Base-by-base conservation (phyloP, 2,797 vertebrate species). In the Danio albolineatus region DNA sequence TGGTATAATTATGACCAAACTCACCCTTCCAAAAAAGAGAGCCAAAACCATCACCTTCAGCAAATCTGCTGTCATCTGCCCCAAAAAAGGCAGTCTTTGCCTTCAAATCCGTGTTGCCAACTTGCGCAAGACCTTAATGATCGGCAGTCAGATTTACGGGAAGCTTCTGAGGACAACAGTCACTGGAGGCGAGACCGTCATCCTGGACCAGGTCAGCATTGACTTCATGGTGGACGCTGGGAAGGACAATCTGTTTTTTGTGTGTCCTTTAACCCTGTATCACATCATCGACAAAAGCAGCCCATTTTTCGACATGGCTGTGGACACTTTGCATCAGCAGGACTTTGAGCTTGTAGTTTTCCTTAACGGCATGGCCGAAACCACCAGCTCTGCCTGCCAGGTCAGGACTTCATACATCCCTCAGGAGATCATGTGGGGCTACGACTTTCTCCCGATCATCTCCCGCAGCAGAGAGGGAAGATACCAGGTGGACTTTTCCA, bases 371-470 rank as follows among this genome's bases (percentile, higher is more conserved):
- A 99, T 95, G 0, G 96, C 97, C 0, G 98, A 99, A 87, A 95
- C 96, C 53, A 99, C 98, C 19, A 98, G 97, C 39, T 95, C 96
- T 0, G 90, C 96, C 4, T 98, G 95, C 83, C 98, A 99, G 87
- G 97, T 98, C 90, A 94, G 98, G 79, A 98, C 97, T 0, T 99
- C 97, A 14, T 99, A 95, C 36, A 91, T 97, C 69, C 97, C 97
- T 0, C 95, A 95, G 76, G 97, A 99, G 88, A 96, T 99, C 73
- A 95, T 97, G 86, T 98, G 97, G 97, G 97, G 98, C n/a, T 97
- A 95, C 77, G 95, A 95, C 76, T 99, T 98, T 77, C 90, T 96
- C 72, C 96, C 97, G 13, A 96, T 99, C 0, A 96, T 99, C 80
- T 98, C 97, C 46, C 96, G 94, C 86, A 97, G 94, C 87, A 97